A percentile compares a stretch with the other conserved stretches of the same genome.
Evolutionary conservation across 2,113 vertebrate genomes (phyloP).

Genomic region (Calypte anna): DNA sequence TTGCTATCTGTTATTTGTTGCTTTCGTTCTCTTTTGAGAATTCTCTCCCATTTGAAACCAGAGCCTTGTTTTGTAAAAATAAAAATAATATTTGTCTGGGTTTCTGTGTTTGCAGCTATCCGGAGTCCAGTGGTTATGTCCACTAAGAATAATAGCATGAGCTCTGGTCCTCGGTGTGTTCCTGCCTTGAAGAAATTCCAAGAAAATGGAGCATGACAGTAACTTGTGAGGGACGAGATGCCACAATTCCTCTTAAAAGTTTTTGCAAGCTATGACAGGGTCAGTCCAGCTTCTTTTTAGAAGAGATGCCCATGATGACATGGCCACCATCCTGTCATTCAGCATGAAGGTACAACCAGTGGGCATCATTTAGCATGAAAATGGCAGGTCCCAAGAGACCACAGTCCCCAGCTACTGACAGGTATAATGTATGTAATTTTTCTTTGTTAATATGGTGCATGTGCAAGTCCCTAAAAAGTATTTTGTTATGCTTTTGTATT

Average conservation of each 20-base stretch:
- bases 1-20: background rate
- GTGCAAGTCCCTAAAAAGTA: background rate
- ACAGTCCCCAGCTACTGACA: background rate
- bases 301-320: background rate
- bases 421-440: fast-evolving
- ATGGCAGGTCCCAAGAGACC: background rate
- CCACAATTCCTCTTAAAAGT: background rate
- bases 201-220: background rate
- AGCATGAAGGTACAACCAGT: background rate
- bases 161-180: background rate
- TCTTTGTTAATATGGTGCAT: background rate
- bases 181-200: background rate
- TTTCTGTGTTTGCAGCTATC: background rate
- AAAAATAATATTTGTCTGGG: background rate
- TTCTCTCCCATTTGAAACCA: background rate
- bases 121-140: background rate
- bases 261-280: background rate
- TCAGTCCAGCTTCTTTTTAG: background rate
- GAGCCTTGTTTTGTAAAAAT: background rate
- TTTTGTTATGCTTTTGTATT: background rate
- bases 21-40: background rate
- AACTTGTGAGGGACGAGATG: background rate
- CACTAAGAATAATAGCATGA: background rate
- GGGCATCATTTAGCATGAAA: background rate
- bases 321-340: background rate